These are phyloP conservation scores for Bilobella aurantiaca DNA, from an alignment of 1,140 invertebrate species.

Conservation along the genomic window DNA sequence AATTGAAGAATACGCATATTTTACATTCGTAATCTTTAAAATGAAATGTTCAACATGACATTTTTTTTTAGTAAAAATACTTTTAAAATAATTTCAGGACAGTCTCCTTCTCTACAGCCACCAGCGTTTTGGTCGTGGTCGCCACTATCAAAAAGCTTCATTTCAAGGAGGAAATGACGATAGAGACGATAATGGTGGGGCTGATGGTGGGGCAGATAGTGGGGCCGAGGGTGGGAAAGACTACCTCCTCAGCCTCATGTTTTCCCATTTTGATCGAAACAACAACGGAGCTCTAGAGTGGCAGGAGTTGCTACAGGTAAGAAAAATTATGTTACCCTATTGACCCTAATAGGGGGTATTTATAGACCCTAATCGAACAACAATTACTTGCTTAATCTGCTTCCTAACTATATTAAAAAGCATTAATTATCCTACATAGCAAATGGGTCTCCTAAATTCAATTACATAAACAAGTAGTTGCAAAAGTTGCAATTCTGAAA, in stretches of 20 bases:
- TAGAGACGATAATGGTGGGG: background rate
- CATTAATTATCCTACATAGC: too few species aligned
- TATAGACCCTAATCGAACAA: too few species aligned
- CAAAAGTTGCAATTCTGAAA: too few species aligned
- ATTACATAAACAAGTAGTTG: too few species aligned
- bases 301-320: conserved; percentile 55
- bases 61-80: too few species aligned
- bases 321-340: too few species aligned
- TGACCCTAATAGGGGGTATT: too few species aligned
- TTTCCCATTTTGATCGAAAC: conserved; percentile 65
- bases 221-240: conserved; percentile 49
- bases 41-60: background rate
- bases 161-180: conserved; percentile 42
- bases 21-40: background rate
- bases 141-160: conserved; percentile 33
- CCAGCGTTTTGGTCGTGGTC: conserved; percentile 46
- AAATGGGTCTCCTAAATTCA: too few species aligned
- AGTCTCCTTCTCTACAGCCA: conserved; percentile 63
- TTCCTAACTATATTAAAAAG: too few species aligned
- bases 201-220: conserved; percentile 35
- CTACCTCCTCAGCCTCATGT: conserved; percentile 64
- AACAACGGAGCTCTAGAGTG: conserved; percentile 56
- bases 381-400: too few species aligned
- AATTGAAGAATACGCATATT: too few species aligned
- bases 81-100: too few species aligned